Base-by-base conservation (phyloP, 53 echinoderm and acorn worm genomes). In the Actinopyga echinites region DNA sequence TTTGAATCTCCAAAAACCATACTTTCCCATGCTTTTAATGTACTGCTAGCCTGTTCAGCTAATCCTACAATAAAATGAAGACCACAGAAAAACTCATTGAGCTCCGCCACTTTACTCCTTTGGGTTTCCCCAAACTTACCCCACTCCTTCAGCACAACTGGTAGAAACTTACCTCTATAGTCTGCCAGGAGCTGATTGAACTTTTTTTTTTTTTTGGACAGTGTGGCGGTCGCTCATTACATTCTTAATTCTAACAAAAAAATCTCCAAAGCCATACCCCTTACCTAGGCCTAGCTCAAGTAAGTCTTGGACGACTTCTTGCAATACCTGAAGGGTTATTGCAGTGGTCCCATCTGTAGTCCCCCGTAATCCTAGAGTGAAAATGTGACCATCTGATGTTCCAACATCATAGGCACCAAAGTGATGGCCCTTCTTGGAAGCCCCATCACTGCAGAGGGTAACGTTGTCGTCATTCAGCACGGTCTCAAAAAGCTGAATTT, bases 41-140 rank as follows among this genome's bases (percentile, higher is more conserved):
- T 85, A 0, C 9, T 65, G 10, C 8, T 45, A 15, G 89, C 85
- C 54, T 89, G 89, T 25, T 89, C 74, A 0, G 85, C 89, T 29
- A 89, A 34, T 0, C 89, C 89, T 56, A 89, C 89, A 25, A 89
- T 35, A 61, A 85, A 89, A 83, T 89, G 89, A 69, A 89, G 69
- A 0, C 89, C 89, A 61, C 89, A 89, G 21, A 89, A 89, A 67
- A 85, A 88, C 29, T 83, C 44, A 43, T 89, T 85, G n/a, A 85
- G 28, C 57, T 43, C 37, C 28, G 12, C 17, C 17, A 45, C 74
- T 28, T 52, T 74, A 22, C 24, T 35, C 64, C 33, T 8, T 32
- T 86, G 80, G 20, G 45, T 24, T 24, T 29, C 20, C 29, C 24
- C 44, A 25, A 83, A 66, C 11, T 10, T 56, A 56, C 24, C 52